Evolutionary conservation across 2,113 vertebrate genomes (phyloP).

Genomic region (Mesoclemmys tuberculata): DNA sequence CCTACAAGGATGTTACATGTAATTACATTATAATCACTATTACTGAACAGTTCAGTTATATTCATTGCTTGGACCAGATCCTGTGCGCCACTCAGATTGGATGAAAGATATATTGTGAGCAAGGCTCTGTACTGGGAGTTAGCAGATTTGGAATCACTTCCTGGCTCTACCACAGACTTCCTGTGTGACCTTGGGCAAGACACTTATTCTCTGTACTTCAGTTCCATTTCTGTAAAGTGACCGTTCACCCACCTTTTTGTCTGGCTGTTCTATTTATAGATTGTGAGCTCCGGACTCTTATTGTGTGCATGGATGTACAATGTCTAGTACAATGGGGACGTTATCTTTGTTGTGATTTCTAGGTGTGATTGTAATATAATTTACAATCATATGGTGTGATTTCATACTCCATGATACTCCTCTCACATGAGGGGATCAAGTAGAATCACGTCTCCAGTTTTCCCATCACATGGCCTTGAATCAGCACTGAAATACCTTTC

Average conservation of each 20-base stretch:
- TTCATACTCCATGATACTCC: background rate
- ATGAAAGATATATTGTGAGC: background rate
- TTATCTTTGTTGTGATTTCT: background rate
- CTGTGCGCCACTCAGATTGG: too few species aligned
- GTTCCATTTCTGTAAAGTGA: background rate
- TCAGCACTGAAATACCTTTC: background rate
- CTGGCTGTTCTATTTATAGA: background rate
- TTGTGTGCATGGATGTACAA: background rate
- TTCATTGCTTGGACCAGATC: too few species aligned
- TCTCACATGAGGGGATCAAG: background rate
- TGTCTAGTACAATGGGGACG: background rate
- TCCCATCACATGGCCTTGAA: background rate
- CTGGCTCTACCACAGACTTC: background rate
- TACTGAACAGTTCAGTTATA: too few species aligned
- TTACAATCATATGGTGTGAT: background rate
- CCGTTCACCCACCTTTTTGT: background rate
- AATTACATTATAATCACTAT: too few species aligned
- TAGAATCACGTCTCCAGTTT: background rate
- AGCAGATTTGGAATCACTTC: background rate
- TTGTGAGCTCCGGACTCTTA: background rate
- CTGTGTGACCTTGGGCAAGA: background rate
- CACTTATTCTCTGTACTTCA: background rate
- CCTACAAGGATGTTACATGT: too few species aligned
- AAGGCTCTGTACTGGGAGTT: background rate
- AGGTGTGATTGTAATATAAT: background rate